Percentiles rank a stretch among this genome's conserved stretches.
phyloP scores from a whole-genome alignment of 2,888 invertebrate genomes.

The Anoncus sp. region DNA sequence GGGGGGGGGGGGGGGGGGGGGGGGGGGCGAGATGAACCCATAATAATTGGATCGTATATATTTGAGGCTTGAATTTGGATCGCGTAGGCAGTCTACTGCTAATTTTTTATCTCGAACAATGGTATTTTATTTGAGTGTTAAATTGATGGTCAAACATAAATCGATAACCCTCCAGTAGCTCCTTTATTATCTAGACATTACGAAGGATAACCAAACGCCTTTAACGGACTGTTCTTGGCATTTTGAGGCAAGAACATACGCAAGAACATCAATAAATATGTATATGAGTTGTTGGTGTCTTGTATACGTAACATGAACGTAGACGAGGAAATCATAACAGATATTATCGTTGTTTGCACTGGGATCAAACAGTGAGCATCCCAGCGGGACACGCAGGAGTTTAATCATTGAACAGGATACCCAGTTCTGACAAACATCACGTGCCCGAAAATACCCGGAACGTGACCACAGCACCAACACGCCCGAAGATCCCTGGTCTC shows the following conservation, averaged over 20 bases:
- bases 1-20: too few species aligned
- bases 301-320: background rate
- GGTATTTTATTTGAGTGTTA: too few species aligned
- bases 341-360: conserved; percentile 27
- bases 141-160: too few species aligned
- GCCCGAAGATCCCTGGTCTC: conserved; percentile 11
- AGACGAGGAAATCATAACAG: conserved; percentile 4
- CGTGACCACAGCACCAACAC: conserved; percentile 79
- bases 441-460: conserved; percentile 78
- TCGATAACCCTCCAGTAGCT: too few species aligned
- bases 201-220: too few species aligned
- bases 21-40: too few species aligned
- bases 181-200: too few species aligned
- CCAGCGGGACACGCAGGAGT: conserved; percentile 62
- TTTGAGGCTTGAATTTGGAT: too few species aligned
- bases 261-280: background rate
- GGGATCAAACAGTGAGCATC: conserved; percentile 12
- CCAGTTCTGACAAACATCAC: conserved; percentile 77
- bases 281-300: background rate
- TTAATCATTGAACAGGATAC: conserved; percentile 78
- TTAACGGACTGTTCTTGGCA: background rate
- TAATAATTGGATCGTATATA: too few species aligned
- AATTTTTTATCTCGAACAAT: too few species aligned
- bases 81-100: too few species aligned
- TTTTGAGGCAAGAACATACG: background rate